Percentiles rank a stretch among this genome's conserved stretches.
Evolutionary conservation across 2,113 vertebrate genomes (phyloP).

Genomic region (Felis chaus): DNA sequence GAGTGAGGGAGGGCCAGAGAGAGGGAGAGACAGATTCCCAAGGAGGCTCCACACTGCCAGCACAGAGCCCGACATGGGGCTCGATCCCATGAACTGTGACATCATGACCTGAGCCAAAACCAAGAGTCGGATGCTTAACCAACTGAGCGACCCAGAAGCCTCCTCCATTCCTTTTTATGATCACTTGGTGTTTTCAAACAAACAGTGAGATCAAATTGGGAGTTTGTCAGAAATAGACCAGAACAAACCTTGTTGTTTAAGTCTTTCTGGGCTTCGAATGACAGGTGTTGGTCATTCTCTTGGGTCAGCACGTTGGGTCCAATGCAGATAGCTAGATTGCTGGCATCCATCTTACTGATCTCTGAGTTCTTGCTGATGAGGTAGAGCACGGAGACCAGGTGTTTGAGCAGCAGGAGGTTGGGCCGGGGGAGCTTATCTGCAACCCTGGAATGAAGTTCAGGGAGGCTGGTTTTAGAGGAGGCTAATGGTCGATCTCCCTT

Average conservation of each 20-base stretch:
- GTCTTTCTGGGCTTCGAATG: slow-evolving; percentile 87
- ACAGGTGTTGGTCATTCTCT: slow-evolving; percentile 62
- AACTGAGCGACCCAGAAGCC: no score
- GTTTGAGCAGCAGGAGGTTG: slow-evolving; percentile 88
- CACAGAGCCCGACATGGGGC: no score
- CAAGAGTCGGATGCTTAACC: no score
- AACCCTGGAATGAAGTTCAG: slow-evolving; percentile 83
- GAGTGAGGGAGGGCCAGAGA: no score
- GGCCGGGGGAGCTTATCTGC: slow-evolving; percentile 86
- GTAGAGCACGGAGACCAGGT: slow-evolving; percentile 86
- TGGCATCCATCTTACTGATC: slow-evolving; percentile 92
- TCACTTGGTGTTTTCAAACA: neutral
- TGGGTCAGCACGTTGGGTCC: slow-evolving; percentile 92
- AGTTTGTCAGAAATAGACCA: neutral
- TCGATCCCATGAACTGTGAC: no score
- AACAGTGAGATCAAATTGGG: rapidly evolving
- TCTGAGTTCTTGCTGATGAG: slow-evolving; percentile 85
- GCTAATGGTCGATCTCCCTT: slow-evolving; percentile 3
- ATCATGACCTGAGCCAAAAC: no score
- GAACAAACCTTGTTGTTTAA: slow-evolving; percentile 85
- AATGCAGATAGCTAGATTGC: slow-evolving; percentile 94
- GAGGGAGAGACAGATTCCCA: no score
- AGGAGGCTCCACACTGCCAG: no score
- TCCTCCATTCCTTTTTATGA: no score
- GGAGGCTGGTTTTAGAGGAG: neutral